A percentile compares a stretch with the other conserved stretches of the same genome.
These are phyloP conservation scores for Phenganax marumi DNA, from an alignment of 92 coral and sea anemone species.

Conservation along the genomic window DNA sequence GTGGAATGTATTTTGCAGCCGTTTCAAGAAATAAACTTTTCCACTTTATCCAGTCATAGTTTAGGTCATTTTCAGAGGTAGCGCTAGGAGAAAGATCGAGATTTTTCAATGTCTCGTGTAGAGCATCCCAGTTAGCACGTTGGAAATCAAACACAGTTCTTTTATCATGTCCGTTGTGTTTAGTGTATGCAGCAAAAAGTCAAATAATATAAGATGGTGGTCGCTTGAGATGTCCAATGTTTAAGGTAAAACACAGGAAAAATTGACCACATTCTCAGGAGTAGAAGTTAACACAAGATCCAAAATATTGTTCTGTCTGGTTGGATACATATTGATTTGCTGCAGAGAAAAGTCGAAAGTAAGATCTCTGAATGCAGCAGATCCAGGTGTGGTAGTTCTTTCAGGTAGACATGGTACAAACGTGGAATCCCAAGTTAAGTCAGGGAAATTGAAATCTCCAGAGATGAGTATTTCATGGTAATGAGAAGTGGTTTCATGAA, in stretches of 20 bases:
- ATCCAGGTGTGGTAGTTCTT: not conserved
- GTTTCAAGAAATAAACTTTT: constrained; percentile 41
- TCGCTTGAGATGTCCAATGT: constrained; percentile 37
- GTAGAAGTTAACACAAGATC: constrained; percentile 46
- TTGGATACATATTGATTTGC: constrained; percentile 52
- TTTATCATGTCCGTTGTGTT: constrained; percentile 29
- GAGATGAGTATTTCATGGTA: constrained; percentile 44
- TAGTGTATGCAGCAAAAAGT: constrained; percentile 26
- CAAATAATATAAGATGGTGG: constrained; percentile 42
- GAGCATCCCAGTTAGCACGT: constrained; percentile 40
- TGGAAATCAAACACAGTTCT: constrained; percentile 38
- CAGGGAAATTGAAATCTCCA: constrained; percentile 50
- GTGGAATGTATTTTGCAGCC: constrained; percentile 35
- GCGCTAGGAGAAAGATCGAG: constrained; percentile 15
- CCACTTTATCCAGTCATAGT: constrained; percentile 50
- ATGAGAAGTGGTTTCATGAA: constrained; percentile 42
- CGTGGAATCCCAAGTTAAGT: constrained; percentile 27
- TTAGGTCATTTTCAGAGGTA: constrained; percentile 13
- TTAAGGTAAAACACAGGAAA: constrained; percentile 23
- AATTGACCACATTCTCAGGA: constrained; percentile 32
- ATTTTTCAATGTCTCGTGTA: no score
- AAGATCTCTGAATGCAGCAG: constrained; percentile 39
- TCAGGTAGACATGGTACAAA: not conserved
- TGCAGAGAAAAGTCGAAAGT: constrained; percentile 46
- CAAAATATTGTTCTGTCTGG: constrained; percentile 45